Conservation (phyloP, 2,797 vertebrate genomes). For the Alca torda region DNA sequence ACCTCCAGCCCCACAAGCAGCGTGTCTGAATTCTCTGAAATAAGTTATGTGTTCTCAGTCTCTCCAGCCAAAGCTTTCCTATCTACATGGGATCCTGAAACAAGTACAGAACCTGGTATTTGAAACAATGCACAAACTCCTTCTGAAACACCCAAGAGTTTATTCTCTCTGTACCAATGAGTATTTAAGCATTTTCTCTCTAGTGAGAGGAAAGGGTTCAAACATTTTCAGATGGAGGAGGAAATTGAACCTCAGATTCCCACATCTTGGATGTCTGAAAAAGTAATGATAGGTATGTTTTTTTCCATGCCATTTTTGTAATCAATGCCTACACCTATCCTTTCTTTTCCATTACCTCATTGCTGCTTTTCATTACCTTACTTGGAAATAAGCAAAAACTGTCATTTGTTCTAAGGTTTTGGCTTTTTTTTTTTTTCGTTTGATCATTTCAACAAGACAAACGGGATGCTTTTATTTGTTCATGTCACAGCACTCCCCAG, state of each 20-base stretch:
- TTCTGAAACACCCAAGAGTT: not conserved
- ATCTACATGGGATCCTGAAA: not conserved
- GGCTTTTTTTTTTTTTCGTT: not conserved
- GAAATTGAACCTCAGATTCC: not conserved
- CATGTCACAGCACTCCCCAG: not conserved
- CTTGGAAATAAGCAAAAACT: not conserved
- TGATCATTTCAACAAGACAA: not conserved
- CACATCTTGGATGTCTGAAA: not conserved
- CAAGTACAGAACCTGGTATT: not conserved
- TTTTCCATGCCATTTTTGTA: not conserved
- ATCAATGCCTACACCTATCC: not conserved
- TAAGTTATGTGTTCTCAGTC: not conserved
- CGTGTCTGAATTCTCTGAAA: not conserved
- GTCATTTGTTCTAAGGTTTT: not conserved
- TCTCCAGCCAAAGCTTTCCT: not conserved
- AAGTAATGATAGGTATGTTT: not conserved
- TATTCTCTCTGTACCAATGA: not conserved
- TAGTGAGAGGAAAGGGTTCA: not conserved
- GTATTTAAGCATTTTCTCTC: not conserved
- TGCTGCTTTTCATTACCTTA: not conserved
- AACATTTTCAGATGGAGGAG: not conserved
- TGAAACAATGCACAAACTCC: not conserved
- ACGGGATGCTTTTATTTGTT: not conserved
- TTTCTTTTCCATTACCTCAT: not conserved
- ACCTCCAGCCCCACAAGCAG: not conserved